Percentiles rank a stretch among this genome's conserved stretches.
Conservation (phyloP, 2,797 vertebrate genomes). For the Esox lucius region DNA sequence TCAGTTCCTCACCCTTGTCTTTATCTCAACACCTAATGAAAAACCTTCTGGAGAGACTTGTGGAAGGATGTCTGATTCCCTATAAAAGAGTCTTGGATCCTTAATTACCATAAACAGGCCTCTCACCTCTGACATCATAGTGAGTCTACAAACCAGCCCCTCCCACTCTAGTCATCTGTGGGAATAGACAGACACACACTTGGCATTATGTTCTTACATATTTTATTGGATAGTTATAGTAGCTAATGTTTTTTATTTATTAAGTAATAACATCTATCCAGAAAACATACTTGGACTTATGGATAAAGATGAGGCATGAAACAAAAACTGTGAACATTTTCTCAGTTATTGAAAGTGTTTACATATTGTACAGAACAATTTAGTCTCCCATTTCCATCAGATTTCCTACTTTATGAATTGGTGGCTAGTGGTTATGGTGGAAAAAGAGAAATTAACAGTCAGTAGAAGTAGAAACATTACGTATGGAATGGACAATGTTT, state of each 20-base stretch:
- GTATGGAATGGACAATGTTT: no score
- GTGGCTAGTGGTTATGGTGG: no score
- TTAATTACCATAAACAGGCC: slow-evolving; percentile 79
- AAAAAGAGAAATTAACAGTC: no score
- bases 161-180: slow-evolving; percentile 31
- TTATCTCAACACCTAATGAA: slow-evolving; percentile 49
- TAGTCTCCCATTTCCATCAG: no score
- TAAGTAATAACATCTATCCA: background rate
- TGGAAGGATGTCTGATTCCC: slow-evolving; percentile 39
- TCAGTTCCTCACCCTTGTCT: slow-evolving; percentile 46
- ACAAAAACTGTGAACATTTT: no score
- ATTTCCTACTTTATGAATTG: no score
- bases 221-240: background rate
- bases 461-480: no score
- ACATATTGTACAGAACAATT: no score
- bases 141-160: slow-evolving; percentile 42
- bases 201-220: slow-evolving; percentile 8
- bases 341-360: no score
- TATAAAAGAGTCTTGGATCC: slow-evolving; percentile 64
- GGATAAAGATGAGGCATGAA: no score
- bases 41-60: slow-evolving; percentile 51
- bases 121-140: slow-evolving; percentile 67
- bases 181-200: slow-evolving; percentile 2
- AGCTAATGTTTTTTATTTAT: background rate
- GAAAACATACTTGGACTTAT: background rate